These are phyloP conservation scores for Scartelaos histophorus DNA, from an alignment of 2,113 vertebrate species.

Conservation along the genomic window DNA sequence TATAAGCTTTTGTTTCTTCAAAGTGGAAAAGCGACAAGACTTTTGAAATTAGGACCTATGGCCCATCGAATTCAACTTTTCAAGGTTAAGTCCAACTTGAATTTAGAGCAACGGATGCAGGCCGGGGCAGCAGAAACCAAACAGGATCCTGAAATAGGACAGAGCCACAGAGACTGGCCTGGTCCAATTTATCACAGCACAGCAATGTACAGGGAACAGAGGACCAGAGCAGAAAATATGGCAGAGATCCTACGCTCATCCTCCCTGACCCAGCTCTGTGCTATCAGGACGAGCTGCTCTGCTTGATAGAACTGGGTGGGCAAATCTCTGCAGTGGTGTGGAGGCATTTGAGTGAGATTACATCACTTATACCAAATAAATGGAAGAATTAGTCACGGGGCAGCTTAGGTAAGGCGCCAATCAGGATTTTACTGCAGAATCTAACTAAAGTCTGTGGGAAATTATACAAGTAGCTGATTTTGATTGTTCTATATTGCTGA, in stretches of 20 bases:
- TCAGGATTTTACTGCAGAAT: constrained; percentile 6
- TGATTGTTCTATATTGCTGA: neutral
- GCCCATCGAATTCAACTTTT: constrained; percentile 17
- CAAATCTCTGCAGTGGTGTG: constrained; percentile 6
- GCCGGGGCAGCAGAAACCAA: constrained; percentile 41
- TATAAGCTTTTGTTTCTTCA: no score
- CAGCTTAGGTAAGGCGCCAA: constrained; percentile 17
- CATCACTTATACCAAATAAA: constrained; percentile 36
- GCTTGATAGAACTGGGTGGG: constrained; percentile 8
- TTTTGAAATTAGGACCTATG: neutral
- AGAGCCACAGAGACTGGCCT: constrained; percentile 64
- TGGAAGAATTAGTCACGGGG: constrained; percentile 37
- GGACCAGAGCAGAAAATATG: constrained; percentile 39
- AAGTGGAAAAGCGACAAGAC: no score
- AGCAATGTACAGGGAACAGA: constrained; percentile 36
- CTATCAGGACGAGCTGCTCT: constrained; percentile 20
- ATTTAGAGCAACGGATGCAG: constrained; percentile 35
- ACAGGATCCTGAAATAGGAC: constrained; percentile 64
- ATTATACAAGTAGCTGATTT: constrained; percentile 5
- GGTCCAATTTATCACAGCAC: constrained; percentile 57
- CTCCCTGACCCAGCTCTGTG: constrained; percentile 71
- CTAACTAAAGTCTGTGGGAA: neutral
- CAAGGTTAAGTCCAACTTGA: constrained; percentile 37
- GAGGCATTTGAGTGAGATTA: constrained; percentile 22
- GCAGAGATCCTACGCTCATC: constrained; percentile 53